A percentile compares a stretch with the other conserved stretches of the same genome.
Conservation (phyloP, 2,113 vertebrate species). For the Semicossyphus pulcher region DNA sequence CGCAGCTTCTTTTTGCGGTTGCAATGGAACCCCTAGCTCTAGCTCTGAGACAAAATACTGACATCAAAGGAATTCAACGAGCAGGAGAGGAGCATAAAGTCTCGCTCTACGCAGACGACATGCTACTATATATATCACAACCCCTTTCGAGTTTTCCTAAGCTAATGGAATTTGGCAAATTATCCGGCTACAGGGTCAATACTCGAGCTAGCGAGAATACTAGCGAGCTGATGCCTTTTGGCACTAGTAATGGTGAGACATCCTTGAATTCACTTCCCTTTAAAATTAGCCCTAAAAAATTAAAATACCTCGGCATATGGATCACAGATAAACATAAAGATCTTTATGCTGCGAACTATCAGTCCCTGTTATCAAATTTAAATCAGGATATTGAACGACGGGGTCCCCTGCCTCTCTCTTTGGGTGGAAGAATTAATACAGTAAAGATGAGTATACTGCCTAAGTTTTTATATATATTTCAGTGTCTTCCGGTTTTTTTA, state of each 20-base stretch:
- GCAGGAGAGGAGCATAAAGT: too few species aligned
- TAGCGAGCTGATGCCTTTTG: background rate
- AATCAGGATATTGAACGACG: background rate
- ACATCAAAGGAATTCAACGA: background rate
- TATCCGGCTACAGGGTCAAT: background rate
- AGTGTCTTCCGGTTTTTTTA: background rate
- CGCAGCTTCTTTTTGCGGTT: too few species aligned
- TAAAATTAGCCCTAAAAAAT: background rate
- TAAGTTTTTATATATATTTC: background rate
- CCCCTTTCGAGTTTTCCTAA: background rate
- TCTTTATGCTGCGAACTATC: background rate
- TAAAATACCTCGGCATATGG: background rate
- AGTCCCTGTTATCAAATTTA: background rate
- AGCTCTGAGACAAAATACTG: too few species aligned
- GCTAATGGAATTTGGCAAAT: background rate
- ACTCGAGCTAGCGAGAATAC: too few species aligned
- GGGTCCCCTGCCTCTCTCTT: background rate
- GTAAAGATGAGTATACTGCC: too few species aligned
- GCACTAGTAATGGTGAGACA: background rate
- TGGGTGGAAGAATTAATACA: too few species aligned
- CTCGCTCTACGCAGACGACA: background rate
- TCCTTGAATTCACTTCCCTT: background rate
- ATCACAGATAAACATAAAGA: background rate
- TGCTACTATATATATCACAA: background rate
- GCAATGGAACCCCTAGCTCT: too few species aligned